Evolutionary conservation across 2,888 invertebrate genomes (phyloP).

Genomic region (Cantharis lateralis): DNA sequence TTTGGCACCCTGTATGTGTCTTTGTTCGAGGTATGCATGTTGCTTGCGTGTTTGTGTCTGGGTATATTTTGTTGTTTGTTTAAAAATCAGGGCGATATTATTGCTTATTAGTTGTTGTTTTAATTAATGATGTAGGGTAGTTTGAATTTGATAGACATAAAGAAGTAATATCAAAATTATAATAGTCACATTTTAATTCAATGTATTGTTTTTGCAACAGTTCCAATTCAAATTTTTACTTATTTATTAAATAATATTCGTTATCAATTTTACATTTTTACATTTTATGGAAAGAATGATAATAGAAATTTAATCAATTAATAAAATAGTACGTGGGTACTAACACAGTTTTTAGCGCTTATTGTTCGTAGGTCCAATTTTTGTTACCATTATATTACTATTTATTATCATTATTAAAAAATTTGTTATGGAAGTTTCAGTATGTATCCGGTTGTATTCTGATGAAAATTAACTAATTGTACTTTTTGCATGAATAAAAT

Average conservation of each 20-base stretch:
- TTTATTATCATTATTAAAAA: neutral
- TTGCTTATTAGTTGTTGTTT: conserved; percentile 28
- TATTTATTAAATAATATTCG: neutral
- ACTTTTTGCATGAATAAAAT: neutral
- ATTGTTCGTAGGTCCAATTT: neutral
- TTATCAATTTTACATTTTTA: conserved; percentile 1
- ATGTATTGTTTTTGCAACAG: conserved; percentile 8
- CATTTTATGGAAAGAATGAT: conserved; percentile 2
- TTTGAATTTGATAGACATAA: conserved; percentile 23
- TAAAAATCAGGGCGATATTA: conserved; percentile 24
- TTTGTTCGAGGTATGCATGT: conserved; percentile 8
- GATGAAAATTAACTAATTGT: neutral
- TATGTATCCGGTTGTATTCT: neutral
- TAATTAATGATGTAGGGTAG: conserved; percentile 19
- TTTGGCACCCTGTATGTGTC: neutral
- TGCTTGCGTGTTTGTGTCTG: neutral
- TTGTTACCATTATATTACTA: conserved; percentile 1
- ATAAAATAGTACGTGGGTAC: neutral
- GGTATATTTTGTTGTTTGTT: neutral
- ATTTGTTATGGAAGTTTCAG: neutral
- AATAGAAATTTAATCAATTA: conserved; percentile 1
- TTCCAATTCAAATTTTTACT: conserved; percentile 5
- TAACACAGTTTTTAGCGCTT: neutral
- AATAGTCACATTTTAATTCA: neutral
- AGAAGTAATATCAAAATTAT: conserved; percentile 21